Conservation (phyloP, 2,797 vertebrate species). For the Pangasius larnaudii region DNA sequence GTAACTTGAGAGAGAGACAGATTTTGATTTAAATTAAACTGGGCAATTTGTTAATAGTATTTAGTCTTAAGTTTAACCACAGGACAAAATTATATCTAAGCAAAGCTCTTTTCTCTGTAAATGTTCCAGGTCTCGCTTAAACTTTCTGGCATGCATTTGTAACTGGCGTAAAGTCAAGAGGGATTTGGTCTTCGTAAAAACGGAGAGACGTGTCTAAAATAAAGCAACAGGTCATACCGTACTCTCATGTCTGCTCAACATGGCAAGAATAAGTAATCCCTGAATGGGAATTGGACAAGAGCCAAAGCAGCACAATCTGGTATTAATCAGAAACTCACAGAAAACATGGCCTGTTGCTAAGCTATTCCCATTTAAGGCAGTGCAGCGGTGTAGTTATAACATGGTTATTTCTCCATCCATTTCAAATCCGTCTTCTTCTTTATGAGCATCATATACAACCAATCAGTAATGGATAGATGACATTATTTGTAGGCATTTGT, state of each 20-base stretch:
- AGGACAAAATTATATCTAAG: slow-evolving; percentile 36
- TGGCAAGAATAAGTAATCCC: slow-evolving; percentile 62
- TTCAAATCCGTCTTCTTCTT: slow-evolving; percentile 55
- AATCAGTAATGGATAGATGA: slow-evolving; percentile 27
- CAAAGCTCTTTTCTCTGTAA: slow-evolving; percentile 38
- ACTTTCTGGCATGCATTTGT: slow-evolving; percentile 42
- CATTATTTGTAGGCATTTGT: slow-evolving; percentile 28
- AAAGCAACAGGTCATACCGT: slow-evolving; percentile 57
- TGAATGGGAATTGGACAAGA: slow-evolving; percentile 67
- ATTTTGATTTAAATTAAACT: slow-evolving; percentile 14
- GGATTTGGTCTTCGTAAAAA: slow-evolving; percentile 54
- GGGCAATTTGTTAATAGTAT: slow-evolving; percentile 11
- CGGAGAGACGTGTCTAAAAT: slow-evolving; percentile 60
- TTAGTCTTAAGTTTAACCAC: slow-evolving; percentile 33
- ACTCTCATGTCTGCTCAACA: slow-evolving; percentile 52
- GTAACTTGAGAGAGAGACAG: not conserved
- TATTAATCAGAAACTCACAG: slow-evolving; percentile 78
- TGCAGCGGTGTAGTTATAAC: slow-evolving; percentile 67
- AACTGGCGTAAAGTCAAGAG: slow-evolving; percentile 44
- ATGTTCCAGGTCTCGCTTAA: slow-evolving; percentile 44
- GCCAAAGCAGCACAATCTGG: slow-evolving; percentile 75
- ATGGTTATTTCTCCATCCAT: slow-evolving; percentile 69
- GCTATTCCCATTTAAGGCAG: slow-evolving; percentile 83
- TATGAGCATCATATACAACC: slow-evolving; percentile 42
- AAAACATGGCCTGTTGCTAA: slow-evolving; percentile 70